Conservation (phyloP, 2,113 vertebrate genomes). For the Tapirus terrestris region DNA sequence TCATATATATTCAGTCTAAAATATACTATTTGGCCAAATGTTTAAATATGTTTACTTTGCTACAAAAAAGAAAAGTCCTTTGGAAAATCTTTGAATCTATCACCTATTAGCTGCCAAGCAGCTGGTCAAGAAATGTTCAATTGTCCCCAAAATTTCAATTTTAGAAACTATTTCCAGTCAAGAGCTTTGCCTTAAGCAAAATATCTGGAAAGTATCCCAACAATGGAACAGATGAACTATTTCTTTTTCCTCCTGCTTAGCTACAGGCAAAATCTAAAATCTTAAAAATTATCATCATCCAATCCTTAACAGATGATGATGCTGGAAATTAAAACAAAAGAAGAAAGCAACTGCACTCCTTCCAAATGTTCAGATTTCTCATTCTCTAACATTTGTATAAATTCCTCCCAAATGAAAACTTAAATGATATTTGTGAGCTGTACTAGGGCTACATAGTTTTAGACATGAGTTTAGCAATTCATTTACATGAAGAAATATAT, state of each 20-base stretch:
- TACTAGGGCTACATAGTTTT: background rate
- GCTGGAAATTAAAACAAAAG: conserved; percentile 42
- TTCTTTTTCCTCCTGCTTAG: conserved; percentile 37
- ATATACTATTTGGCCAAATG: conserved; percentile 25
- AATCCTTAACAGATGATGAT: conserved; percentile 27
- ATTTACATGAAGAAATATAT: background rate
- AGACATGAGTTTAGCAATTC: background rate
- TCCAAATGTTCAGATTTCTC: conserved; percentile 21
- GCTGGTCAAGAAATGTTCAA: conserved; percentile 21
- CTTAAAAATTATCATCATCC: conserved; percentile 15
- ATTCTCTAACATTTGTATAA: conserved; percentile 26
- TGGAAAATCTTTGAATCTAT: conserved; percentile 9
- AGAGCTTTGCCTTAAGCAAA: background rate
- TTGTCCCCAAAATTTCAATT: background rate
- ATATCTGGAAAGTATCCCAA: conserved; percentile 43
- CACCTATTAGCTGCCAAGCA: conserved; percentile 41
- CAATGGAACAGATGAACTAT: conserved; percentile 41
- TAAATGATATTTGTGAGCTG: background rate
- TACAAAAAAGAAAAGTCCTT: background rate
- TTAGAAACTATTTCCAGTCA: conserved; percentile 54
- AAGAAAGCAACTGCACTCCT: background rate
- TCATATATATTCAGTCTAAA: conserved; percentile 20
- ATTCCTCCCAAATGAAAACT: background rate
- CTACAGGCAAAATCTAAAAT: conserved; percentile 63
- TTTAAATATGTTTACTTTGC: conserved; percentile 56